A percentile compares a stretch with the other conserved stretches of the same genome.
Evolutionary conservation across 1,140 invertebrate species (phyloP).

Genomic region (Pseudachorutes palmiensis): DNA sequence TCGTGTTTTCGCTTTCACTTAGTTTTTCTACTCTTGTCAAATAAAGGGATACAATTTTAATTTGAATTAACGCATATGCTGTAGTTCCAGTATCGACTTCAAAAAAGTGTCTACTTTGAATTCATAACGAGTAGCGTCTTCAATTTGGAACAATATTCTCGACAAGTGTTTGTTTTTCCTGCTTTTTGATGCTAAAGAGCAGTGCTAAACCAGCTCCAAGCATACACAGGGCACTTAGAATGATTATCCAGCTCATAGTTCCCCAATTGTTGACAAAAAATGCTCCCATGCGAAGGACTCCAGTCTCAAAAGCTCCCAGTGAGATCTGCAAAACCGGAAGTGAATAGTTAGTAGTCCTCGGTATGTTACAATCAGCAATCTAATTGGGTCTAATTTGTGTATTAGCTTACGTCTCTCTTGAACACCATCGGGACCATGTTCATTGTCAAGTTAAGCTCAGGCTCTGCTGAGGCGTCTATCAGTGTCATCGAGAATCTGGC

Average conservation of each 20-base stretch:
- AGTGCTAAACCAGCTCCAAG: background rate
- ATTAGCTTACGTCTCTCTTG: background rate
- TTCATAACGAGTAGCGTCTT: background rate
- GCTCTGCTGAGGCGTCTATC: background rate
- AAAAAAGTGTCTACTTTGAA: no score
- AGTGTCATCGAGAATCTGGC: background rate
- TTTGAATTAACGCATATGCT: no score
- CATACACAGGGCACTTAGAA: background rate
- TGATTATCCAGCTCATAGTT: background rate
- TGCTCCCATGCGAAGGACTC: background rate
- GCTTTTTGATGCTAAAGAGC: background rate
- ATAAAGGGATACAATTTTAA: no score
- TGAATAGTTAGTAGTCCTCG: background rate
- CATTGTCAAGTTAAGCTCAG: background rate
- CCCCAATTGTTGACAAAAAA: background rate
- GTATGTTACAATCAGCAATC: no score
- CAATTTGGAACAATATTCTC: background rate
- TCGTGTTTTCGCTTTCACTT: no score
- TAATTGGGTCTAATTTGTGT: background rate
- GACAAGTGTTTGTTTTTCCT: background rate
- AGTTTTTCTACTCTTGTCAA: no score
- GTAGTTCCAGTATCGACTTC: no score
- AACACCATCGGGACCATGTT: background rate
- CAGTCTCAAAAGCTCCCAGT: background rate
- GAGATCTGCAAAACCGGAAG: background rate